These are phyloP conservation scores for Lymantria dispar DNA, from an alignment of 2,888 invertebrate species.

Conservation along the genomic window DNA sequence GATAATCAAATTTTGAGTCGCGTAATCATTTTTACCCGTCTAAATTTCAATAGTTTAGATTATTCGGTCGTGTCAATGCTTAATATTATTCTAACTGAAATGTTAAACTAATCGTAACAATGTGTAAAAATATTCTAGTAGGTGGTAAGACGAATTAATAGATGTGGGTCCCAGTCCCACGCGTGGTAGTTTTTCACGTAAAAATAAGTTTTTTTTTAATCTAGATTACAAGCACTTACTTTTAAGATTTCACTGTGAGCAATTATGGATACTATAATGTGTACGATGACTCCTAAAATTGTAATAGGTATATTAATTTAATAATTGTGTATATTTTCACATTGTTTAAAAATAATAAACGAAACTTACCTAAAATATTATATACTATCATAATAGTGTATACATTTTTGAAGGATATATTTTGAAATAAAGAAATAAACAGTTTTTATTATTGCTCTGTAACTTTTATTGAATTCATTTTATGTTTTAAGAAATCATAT, in stretches of 20 bases:
- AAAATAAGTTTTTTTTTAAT: too few relatives aligned
- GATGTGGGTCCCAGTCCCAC: too few relatives aligned
- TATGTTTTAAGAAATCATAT: slow-evolving; percentile 6
- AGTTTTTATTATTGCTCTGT: slow-evolving; percentile 8
- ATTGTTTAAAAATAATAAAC: too few relatives aligned
- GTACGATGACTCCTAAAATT: slow-evolving; percentile 48
- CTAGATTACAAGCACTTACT: slow-evolving; percentile 46
- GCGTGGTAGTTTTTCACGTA: too few relatives aligned
- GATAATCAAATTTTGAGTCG: too few relatives aligned
- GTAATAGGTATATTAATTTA: not conserved
- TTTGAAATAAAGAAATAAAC: slow-evolving; percentile 14
- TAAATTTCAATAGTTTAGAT: too few relatives aligned
- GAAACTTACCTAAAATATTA: slow-evolving; percentile 45
- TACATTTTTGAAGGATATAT: slow-evolving; percentile 11
- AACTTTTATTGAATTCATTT: slow-evolving; percentile 17
- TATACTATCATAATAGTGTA: slow-evolving; percentile 43
- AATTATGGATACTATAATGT: slow-evolving; percentile 40
- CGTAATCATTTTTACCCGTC: too few relatives aligned
- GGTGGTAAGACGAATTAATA: too few relatives aligned
- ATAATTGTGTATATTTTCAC: not conserved
- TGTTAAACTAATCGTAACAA: too few relatives aligned
- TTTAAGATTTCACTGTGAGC: slow-evolving; percentile 67
- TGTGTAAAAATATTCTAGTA: too few relatives aligned
- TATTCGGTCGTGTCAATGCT: too few relatives aligned
- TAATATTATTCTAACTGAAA: too few relatives aligned